phyloP scores from a whole-genome alignment of 2,797 vertebrate species.

The Capromys pilorides region DNA sequence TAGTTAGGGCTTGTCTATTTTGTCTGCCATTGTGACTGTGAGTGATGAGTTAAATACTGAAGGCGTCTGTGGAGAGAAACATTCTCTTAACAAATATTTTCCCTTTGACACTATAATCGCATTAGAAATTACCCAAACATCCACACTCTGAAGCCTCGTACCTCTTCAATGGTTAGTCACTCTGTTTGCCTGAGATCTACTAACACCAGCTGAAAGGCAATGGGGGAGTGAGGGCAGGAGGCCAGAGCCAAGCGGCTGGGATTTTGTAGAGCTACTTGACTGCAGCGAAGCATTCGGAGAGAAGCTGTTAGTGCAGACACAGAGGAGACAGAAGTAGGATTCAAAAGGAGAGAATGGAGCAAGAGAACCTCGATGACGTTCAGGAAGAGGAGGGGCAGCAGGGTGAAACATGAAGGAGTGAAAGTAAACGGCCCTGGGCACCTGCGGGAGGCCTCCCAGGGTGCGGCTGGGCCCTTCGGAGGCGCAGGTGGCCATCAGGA shows the following conservation, averaged over 20 bases:
- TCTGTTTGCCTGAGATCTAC: background rate
- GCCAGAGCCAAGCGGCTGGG: background rate
- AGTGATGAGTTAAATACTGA: background rate
- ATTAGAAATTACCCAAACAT: slow-evolving; percentile 6
- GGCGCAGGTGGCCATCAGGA: background rate
- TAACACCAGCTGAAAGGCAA: background rate
- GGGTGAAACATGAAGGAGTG: background rate
- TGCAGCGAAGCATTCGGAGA: background rate
- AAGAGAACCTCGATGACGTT: background rate
- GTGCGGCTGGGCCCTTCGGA: background rate
- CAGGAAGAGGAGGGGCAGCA: background rate
- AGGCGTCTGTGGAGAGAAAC: background rate
- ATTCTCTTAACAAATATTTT: background rate
- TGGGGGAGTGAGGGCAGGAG: background rate
- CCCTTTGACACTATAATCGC: slow-evolving; percentile 14
- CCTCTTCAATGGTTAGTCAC: background rate
- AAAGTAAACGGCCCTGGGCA: background rate
- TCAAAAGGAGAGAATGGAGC: slow-evolving; percentile 35
- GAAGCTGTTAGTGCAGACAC: slow-evolving; percentile 23
- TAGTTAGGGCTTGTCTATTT: background rate
- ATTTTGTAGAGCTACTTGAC: background rate
- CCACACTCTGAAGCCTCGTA: background rate
- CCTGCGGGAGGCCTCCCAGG: background rate
- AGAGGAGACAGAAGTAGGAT: background rate
- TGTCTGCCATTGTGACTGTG: background rate